Evolutionary conservation across 2,113 vertebrate species (phyloP), one percentile per base, ranked within the genome.

Genomic region (Aix galericulata): DNA sequence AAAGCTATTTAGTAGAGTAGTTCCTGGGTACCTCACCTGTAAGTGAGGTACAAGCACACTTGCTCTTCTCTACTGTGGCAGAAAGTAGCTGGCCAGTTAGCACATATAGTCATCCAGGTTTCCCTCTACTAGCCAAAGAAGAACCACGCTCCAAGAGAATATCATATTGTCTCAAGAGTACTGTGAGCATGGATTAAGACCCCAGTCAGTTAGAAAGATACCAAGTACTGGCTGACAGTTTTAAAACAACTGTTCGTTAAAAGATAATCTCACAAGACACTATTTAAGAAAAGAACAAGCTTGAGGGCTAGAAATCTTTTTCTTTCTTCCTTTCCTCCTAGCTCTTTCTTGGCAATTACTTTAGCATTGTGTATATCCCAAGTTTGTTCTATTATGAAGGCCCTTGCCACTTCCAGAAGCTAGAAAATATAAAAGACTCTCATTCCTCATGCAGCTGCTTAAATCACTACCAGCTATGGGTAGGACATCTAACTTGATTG

Each of bases 21-120:
- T 25, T 27, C 17, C 53, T 48, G 34, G 10, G 20, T 40, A 53
- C 62, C 80, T 80, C 13, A 40, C 27, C 11, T 32, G 9, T 46
- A 79, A n/a, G n/a, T n/a, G n/a, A n/a, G n/a, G n/a, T n/a, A n/a
- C n/a, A n/a, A n/a, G 31, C 23, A 26, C 2, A 52, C 44, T 44
- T 1, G 0, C 22, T 66, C 13, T 42, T 72, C 22, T 52, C 34
- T 27, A n/a, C 0, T 23, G 17, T 8, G 18, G 16, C 34, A 56
- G 29, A 40, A 56, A 26, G 13, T 4, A 4, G 9, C 44, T 86
- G 27, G 16, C 22, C 1, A 2, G 17, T 56, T 26, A 75, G 22
- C 40, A n/a, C 2, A 8, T 4, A 60, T 8, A 26, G 5, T 40
- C 4, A 11, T 34, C 36, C 77, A 21, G 3, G 1, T 42, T 17